Evolutionary conservation across 2,888 invertebrate genomes (phyloP).

Genomic region (Eledona agricola): DNA sequence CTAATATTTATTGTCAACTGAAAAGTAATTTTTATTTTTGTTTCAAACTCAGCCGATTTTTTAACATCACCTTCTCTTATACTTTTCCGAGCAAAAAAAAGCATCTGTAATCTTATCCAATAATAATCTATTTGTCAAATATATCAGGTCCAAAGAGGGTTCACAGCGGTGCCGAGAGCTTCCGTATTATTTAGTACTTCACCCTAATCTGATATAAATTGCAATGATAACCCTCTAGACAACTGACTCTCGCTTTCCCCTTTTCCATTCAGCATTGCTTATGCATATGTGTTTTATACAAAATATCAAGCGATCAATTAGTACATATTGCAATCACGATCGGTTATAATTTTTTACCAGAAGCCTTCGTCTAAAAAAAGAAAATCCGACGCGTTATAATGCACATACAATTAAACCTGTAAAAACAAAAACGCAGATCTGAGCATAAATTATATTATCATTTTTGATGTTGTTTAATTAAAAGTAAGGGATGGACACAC

Average conservation of each 20-base stretch:
- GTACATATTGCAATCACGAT: too few species aligned
- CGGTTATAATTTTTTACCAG: too few species aligned
- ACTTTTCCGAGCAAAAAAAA: too few species aligned
- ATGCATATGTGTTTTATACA: too few species aligned
- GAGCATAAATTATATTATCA: slow-evolving; percentile 6
- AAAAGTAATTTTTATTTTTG: too few species aligned
- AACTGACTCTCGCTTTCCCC: slow-evolving; percentile 21
- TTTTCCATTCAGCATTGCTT: slow-evolving; percentile 21
- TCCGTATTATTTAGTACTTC: slow-evolving; percentile 58
- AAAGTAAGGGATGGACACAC: slow-evolving; percentile 4
- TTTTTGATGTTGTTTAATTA: slow-evolving; percentile 13
- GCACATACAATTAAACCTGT: too few species aligned
- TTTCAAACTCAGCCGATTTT: slow-evolving; percentile 16
- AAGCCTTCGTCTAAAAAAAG: too few species aligned
- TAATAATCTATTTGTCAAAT: slow-evolving; percentile 61
- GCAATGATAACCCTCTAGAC: slow-evolving; percentile 56
- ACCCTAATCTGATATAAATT: slow-evolving; percentile 61
- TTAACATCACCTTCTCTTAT: too few species aligned
- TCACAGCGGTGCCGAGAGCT: slow-evolving; percentile 56
- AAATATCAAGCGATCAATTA: too few species aligned
- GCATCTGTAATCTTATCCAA: too few species aligned
- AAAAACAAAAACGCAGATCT: slow-evolving; percentile 5
- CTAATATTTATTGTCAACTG: too few species aligned
- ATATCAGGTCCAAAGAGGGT: slow-evolving; percentile 54
- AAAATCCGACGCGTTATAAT: too few species aligned